A percentile compares a stretch with the other conserved stretches of the same genome.
These are phyloP conservation scores for Listrodromus nycthemerus DNA, from an alignment of 2,888 invertebrate species.

Conservation along the genomic window DNA sequence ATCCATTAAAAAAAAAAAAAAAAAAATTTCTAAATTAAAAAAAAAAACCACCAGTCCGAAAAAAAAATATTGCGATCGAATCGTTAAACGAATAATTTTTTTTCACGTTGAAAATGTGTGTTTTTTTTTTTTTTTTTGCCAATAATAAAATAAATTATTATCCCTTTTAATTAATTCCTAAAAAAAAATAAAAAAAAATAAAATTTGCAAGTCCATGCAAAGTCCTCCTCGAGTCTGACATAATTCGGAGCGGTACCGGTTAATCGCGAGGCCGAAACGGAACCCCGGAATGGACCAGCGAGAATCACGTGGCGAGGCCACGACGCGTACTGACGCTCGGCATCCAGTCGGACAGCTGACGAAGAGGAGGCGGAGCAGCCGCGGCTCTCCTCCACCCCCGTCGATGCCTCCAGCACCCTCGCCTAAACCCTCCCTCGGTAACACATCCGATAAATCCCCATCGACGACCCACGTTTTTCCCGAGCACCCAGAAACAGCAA, in stretches of 20 bases:
- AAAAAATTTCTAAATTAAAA: too few relatives aligned
- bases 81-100: neutral
- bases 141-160: neutral
- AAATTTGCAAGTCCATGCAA: neutral
- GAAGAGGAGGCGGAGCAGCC: constrained; percentile 71
- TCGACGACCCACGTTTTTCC: constrained; percentile 55
- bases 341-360: constrained; percentile 80
- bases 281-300: constrained; percentile 66
- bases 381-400: constrained; percentile 58
- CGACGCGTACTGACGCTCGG: constrained; percentile 79
- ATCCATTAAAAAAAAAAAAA: neutral
- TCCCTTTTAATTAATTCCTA: neutral
- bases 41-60: neutral
- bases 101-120: too few relatives aligned
- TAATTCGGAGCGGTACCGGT: constrained; percentile 12
- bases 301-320: constrained; percentile 82
- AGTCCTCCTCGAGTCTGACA: neutral
- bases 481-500: constrained; percentile 40
- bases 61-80: neutral
- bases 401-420: constrained; percentile 67
- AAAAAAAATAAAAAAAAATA: too few relatives aligned
- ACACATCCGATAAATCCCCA: constrained; percentile 45
- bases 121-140: too few relatives aligned
- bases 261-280: constrained; percentile 12
- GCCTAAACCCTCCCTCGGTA: constrained; percentile 44